These are phyloP conservation scores for Nysson spinosus DNA, from an alignment of 2,888 invertebrate species.

Conservation along the genomic window DNA sequence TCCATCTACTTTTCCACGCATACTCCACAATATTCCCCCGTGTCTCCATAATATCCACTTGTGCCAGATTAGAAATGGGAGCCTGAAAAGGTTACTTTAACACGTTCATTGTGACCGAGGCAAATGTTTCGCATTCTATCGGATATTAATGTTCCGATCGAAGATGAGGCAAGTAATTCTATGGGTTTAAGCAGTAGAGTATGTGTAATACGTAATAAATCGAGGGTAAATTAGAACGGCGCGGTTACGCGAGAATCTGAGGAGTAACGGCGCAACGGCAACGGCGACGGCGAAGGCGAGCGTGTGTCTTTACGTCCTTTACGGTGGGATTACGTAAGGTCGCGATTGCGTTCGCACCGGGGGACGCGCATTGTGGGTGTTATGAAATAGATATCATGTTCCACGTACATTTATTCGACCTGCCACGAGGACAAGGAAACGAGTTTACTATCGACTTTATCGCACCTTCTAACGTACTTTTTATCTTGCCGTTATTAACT, in stretches of 20 bases:
- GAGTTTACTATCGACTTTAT: constrained; percentile 41
- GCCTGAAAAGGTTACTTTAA: too few relatives aligned
- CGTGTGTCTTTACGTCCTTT: constrained; percentile 37
- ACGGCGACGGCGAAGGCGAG: constrained; percentile 16
- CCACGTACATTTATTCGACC: constrained; percentile 53
- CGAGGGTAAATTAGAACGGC: constrained; percentile 50
- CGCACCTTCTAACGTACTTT: constrained; percentile 23
- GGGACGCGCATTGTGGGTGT: constrained; percentile 75
- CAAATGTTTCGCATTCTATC: too few relatives aligned
- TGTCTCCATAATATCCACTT: too few relatives aligned
- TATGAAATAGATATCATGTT: constrained; percentile 76
- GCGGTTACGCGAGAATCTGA: constrained; percentile 43
- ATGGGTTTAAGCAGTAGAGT: too few relatives aligned
- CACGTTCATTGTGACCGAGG: too few relatives aligned
- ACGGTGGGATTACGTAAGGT: constrained; percentile 65
- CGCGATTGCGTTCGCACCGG: constrained; percentile 74
- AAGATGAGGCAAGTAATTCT: too few relatives aligned
- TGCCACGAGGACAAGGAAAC: constrained; percentile 28
- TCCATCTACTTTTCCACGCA: too few relatives aligned
- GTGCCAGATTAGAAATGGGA: too few relatives aligned
- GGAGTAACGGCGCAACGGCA: neutral
- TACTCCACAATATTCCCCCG: too few relatives aligned
- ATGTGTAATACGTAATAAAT: constrained; percentile 15
- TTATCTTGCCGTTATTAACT: too few relatives aligned
- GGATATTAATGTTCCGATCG: too few relatives aligned